Conservation (phyloP, 2,888 invertebrate genomes). For the Chloromyia formosa region DNA sequence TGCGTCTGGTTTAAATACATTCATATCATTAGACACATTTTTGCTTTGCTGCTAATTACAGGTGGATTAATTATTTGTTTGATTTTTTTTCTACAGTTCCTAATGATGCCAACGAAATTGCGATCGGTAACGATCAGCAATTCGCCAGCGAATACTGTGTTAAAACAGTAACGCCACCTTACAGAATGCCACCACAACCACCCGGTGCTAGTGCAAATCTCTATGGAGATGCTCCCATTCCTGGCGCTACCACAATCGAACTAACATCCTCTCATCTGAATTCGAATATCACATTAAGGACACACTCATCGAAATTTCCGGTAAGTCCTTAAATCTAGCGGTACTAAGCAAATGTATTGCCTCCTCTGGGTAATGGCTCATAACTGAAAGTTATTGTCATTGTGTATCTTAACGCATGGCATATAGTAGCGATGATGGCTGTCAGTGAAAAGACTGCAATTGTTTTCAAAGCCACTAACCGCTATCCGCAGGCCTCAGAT, state of each 20-base stretch:
- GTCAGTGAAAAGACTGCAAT: no score
- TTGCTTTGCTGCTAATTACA: no score
- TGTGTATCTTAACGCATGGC: no score
- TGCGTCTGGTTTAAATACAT: neutral
- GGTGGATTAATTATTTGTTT: no score
- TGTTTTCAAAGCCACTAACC: no score
- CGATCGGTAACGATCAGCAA: conserved; percentile 11
- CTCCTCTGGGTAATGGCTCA: no score
- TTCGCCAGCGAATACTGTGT: conserved; percentile 50
- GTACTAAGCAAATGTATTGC: no score
- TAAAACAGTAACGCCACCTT: conserved; percentile 70
- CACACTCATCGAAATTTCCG: conserved; percentile 82
- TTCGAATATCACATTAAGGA: conserved; percentile 67
- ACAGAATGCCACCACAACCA: conserved; percentile 76
- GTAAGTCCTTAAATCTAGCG: no score
- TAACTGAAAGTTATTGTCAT: no score
- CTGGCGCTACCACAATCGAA: conserved; percentile 61
- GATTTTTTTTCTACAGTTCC: conserved; percentile 65
- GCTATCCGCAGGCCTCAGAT: no score
- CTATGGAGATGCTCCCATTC: conserved; percentile 60
- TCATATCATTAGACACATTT: neutral
- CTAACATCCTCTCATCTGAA: conserved; percentile 54
- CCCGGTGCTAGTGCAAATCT: conserved; percentile 69
- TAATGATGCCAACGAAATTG: conserved; percentile 54
- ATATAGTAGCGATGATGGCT: no score